Evolutionary conservation across 2,113 vertebrate species (phyloP), one percentile per base, ranked within the genome.

Genomic region (Dipodomys spectabilis): DNA sequence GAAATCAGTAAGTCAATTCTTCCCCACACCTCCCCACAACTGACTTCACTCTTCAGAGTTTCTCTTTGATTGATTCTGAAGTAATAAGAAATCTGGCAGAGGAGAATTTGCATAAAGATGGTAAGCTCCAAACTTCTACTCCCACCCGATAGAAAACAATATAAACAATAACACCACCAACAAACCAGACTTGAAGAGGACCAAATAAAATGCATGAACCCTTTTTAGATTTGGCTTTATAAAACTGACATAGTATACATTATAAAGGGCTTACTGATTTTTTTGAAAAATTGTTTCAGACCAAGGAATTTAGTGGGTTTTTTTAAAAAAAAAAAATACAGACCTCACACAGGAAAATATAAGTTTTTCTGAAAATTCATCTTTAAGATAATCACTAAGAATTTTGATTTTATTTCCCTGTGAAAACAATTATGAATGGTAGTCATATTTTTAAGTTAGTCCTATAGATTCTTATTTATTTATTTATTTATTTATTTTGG

Each of bases 351-450:
- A 92, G 71, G 44, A 80, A 77, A 86, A 67, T 57, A 25, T 69
- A 81, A 39, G 0, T 74, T 82, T 68, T 91, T 53, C 27, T 65
- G 57, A 73, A 93, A 94, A 27, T 86, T 94, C 27, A 60, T 69
- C 67, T 82, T 90, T 67, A 93, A 80, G 88, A 62, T 65, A 68
- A 72, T 78, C 49, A 88, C 53, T 57, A 57, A 60, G 32, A 78
- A 91, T 91, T 88, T 79, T 39, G 13, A 90, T 87, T 88, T 91
- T 12, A 73, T 65, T 90, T 95, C 30, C 22, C 18, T 39, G 64
- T 57, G 11, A 82, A 93, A 93, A 79, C 72, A 65, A 83, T 86
- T 78, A 25, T 44, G 72, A 71, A 53, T 71, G 60, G n/a, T 57
- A 19, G 32, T 84, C 32, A 39, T 45, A 12, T 85, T 83, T 68